These are phyloP conservation scores for Desmophyllum pertusum DNA, from an alignment of 92 coral and sea anemone species.

Conservation along the genomic window DNA sequence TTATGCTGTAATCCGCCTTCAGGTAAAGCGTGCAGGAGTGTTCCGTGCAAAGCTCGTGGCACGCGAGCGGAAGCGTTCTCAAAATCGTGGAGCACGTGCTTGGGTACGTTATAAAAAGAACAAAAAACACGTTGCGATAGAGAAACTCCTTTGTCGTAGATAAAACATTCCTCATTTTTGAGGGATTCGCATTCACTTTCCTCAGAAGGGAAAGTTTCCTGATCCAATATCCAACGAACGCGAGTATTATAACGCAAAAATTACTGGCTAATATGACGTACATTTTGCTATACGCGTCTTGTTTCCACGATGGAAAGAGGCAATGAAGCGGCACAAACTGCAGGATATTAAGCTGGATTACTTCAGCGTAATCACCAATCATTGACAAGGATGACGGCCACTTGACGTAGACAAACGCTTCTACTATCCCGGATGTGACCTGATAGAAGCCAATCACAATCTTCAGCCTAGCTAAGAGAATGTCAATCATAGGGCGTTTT, in stretches of 20 bases:
- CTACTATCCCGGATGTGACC: constrained; percentile 57
- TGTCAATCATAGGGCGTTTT: constrained; percentile 52
- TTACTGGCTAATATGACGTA: constrained; percentile 39
- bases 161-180: constrained; percentile 4
- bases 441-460: constrained; percentile 69
- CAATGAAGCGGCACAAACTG: constrained; percentile 71
- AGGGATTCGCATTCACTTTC: background rate
- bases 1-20: constrained; percentile 66
- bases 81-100: constrained; percentile 62
- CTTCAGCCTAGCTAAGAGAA: constrained; percentile 62
- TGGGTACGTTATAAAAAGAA: constrained; percentile 64
- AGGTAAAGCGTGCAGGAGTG: constrained; percentile 48
- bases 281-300: constrained; percentile 51
- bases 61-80: constrained; percentile 58
- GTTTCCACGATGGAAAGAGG: constrained; percentile 40
- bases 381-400: constrained; percentile 63
- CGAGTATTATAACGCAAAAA: constrained; percentile 18
- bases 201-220: constrained; percentile 23
- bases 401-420: constrained; percentile 68
- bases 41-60: constrained; percentile 64
- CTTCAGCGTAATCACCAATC: constrained; percentile 58
- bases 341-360: constrained; percentile 66
- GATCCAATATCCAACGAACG: constrained; percentile 40
- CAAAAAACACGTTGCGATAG: constrained; percentile 56
- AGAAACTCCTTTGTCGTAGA: constrained; percentile 33